Base-by-base conservation (phyloP, 1,140 invertebrate genomes). In the Aphaenogaster rudis region DNA sequence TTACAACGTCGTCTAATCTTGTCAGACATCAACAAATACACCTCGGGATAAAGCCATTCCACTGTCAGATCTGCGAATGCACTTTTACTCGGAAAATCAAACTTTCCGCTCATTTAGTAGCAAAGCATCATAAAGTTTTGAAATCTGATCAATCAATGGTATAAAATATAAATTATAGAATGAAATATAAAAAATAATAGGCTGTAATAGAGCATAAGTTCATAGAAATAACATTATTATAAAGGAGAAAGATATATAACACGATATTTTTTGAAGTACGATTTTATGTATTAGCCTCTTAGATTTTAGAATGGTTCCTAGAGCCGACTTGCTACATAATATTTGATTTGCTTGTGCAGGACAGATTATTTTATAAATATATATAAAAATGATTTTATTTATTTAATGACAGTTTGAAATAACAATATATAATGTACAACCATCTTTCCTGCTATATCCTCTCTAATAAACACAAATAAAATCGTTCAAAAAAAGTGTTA, bases 331-430 rank as follows among this genome's bases (percentile, higher is more conserved):
- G 33, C 11, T 64, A 36, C 1, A 9, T 64, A 17, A 67, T 21
- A 8, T 63, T 54, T 42, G 15, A 71, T 71, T 57, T 57, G 48
- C 11, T 67, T 48, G 2, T 6, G n/a, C 21, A 54, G 28, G 21
- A 39, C 4, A n/a, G 50, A 57, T 15, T 21, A 64, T 28, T 33
- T 71, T 71, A 45, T 33, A 69, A 80, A 71, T 42, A 15, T 81
- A 71, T 71, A 71, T 36, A 71, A 57, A 52, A 81, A 81, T 28
- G 13, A 45, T 81, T 33, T 61, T 61, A 77, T 77, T 81, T 59
- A 71, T 71, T 81, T 45, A 2, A 13, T 15, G 36, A 59, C 2
- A 81, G 2, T 57, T 57, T 39, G 7, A 42, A 64, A 64, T 15
- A 42, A 57, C 52, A 33, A 71, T 45, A 28, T 64, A 80, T 52